Evolutionary conservation across 2,113 vertebrate species (phyloP).

Genomic region (Ageneiosus marmoratus): DNA sequence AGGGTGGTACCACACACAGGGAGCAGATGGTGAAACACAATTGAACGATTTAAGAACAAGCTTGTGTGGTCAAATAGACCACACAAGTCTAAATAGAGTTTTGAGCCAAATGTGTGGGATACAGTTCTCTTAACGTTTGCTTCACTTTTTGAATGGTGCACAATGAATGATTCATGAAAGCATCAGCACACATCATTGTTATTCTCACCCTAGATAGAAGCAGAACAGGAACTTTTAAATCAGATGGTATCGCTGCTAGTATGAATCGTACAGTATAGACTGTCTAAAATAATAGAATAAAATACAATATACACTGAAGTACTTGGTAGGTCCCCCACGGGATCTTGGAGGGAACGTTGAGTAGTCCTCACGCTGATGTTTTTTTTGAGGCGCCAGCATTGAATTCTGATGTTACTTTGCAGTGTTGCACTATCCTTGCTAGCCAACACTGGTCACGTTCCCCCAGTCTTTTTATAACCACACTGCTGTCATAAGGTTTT

Average conservation of each 20-base stretch:
- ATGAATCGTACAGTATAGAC: not conserved
- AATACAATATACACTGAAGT: not conserved
- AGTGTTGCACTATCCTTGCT: too few relatives aligned
- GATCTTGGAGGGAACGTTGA: too few relatives aligned
- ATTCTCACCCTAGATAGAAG: not conserved
- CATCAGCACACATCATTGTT: not conserved
- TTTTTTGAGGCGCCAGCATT: too few relatives aligned
- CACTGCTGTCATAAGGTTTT: too few relatives aligned
- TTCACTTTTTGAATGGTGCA: not conserved
- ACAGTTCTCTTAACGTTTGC: not conserved
- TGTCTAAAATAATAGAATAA: not conserved
- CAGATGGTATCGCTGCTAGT: not conserved
- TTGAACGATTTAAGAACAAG: not conserved
- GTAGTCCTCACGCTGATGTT: too few relatives aligned
- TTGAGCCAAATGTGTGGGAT: not conserved
- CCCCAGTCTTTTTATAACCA: too few relatives aligned
- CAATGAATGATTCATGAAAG: not conserved
- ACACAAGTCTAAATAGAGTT: not conserved
- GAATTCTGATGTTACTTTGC: too few relatives aligned
- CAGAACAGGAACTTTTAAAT: not conserved
- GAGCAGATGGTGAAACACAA: slow-evolving; percentile 29
- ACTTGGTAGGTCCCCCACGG: too few relatives aligned
- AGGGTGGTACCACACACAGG: not conserved
- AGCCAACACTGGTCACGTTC: too few relatives aligned
- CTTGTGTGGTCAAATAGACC: not conserved